Evolutionary conservation across 2,888 invertebrate species (phyloP).

Genomic region (Ligdia adustata): DNA sequence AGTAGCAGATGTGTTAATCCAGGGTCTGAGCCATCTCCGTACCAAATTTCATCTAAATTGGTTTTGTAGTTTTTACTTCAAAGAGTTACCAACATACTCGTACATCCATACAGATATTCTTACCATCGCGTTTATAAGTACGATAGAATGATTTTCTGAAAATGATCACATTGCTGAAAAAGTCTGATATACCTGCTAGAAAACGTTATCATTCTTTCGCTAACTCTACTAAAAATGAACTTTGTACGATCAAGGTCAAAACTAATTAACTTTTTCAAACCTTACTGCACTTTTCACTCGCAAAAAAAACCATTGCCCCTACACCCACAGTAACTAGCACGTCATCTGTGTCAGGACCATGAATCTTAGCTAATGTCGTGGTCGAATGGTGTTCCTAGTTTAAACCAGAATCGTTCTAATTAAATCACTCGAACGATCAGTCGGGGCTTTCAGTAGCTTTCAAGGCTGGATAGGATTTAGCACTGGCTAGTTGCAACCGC

Average conservation of each 20-base stretch:
- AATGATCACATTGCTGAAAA: no score
- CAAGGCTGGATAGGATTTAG: constrained; percentile 62
- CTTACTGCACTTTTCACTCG: constrained; percentile 4
- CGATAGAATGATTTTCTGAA: no score
- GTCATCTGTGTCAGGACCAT: constrained; percentile 2
- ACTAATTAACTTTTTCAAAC: constrained; percentile 5
- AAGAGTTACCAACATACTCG: no score
- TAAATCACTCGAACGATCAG: constrained; percentile 43
- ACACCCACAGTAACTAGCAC: background rate
- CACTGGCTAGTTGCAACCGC: constrained; percentile 62
- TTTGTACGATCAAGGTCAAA: background rate
- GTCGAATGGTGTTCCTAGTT: constrained; percentile 32
- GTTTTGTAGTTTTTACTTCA: no score
- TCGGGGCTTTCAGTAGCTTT: constrained; percentile 73
- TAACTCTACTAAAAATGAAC: no score
- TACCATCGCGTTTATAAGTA: no score
- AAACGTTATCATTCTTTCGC: no score
- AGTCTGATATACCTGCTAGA: no score
- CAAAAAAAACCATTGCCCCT: constrained; percentile 4
- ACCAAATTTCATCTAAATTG: no score
- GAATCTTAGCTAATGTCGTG: constrained; percentile 18
- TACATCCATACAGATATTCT: no score
- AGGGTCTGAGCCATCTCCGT: no score
- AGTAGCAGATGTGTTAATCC: no score
- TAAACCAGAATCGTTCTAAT: constrained; percentile 35